phyloP scores from a whole-genome alignment of 92 coral and sea anemone species.

The Actinernus sp. region DNA sequence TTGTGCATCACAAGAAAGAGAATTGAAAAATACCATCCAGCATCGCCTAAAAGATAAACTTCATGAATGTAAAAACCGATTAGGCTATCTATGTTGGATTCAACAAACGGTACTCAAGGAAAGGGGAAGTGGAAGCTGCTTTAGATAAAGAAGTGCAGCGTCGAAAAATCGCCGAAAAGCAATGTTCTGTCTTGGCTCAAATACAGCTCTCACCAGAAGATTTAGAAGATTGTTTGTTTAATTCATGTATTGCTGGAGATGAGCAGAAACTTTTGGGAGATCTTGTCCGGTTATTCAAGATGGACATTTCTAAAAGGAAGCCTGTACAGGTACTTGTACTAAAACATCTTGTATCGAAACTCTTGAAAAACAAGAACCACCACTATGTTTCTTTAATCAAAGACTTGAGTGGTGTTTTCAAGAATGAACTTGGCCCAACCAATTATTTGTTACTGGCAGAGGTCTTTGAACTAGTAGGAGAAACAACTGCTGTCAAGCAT shows the following conservation, averaged over 20 bases:
- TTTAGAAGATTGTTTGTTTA: constrained; percentile 14
- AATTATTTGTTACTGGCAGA: constrained; percentile 33
- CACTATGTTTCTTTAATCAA: constrained; percentile 25
- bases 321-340: constrained; percentile 44
- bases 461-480: constrained; percentile 23
- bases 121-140: constrained; percentile 9
- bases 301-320: constrained; percentile 15
- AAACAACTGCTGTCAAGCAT: constrained; percentile 38
- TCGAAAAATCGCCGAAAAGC: constrained; percentile 6
- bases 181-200: constrained; percentile 1
- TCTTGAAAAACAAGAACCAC: constrained; percentile 25
- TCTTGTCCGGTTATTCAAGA: constrained; percentile 9
- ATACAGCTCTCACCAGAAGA: constrained; percentile 27
- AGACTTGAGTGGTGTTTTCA: constrained; percentile 32
- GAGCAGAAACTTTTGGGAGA: constrained; percentile 31
- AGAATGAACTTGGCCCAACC: constrained; percentile 47
- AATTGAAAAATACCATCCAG: constrained; percentile 22
- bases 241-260: constrained; percentile 17
- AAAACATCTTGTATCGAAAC: constrained; percentile 45
- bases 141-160: constrained; percentile 3
- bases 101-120: constrained; percentile 28
- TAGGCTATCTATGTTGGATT: no score
- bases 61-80: background rate
- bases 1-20: constrained; percentile 22
- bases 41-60: constrained; percentile 5